A percentile compares a stretch with the other conserved stretches of the same genome.
These are phyloP conservation scores for Pollimyrus isidori DNA, from an alignment of 2,113 vertebrate genomes.

Conservation along the genomic window DNA sequence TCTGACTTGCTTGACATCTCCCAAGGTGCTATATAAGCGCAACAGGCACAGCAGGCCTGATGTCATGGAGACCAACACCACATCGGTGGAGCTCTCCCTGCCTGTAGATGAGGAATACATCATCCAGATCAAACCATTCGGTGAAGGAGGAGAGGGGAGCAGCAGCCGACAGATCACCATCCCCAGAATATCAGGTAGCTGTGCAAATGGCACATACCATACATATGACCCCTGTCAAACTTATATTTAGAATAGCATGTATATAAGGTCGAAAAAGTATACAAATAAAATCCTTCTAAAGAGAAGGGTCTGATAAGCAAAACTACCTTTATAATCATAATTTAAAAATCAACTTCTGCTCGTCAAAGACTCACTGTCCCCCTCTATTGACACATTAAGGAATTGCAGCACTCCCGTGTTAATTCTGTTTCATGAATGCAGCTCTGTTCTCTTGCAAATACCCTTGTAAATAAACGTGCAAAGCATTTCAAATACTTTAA, in stretches of 20 bases:
- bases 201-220: neutral
- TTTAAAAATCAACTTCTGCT: neutral
- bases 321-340: neutral
- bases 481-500: neutral
- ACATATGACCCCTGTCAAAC: neutral
- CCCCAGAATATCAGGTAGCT: conserved; percentile 71
- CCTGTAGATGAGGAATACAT: conserved; percentile 89
- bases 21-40: conserved; percentile 86
- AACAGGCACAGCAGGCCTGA: conserved; percentile 76
- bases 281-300: neutral
- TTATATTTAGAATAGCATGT: neutral
- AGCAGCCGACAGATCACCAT: conserved; percentile 91
- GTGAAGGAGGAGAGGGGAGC: conserved; percentile 91
- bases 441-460: neutral
- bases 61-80: conserved; percentile 88
- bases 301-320: neutral
- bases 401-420: neutral
- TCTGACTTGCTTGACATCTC: neutral
- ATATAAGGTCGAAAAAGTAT: neutral
- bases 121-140: conserved; percentile 87
- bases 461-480: neutral
- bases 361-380: neutral
- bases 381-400: neutral
- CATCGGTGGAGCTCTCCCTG: conserved; percentile 85
- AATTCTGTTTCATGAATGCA: neutral